These are phyloP conservation scores for Dinothrombium tinctorium DNA, from an alignment of 1,140 invertebrate species.

Conservation along the genomic window DNA sequence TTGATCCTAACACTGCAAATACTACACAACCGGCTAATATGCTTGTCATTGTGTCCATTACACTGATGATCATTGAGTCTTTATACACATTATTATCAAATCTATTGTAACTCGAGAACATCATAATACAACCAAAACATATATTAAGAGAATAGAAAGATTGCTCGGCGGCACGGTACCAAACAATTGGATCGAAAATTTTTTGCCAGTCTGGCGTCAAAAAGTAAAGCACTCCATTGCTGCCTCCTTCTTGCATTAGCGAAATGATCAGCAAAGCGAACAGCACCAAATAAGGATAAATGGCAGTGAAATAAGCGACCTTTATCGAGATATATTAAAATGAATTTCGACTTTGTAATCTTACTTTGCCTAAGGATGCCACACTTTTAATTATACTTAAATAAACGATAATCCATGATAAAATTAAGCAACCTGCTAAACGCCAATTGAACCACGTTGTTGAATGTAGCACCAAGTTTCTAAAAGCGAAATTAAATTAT, in stretches of 20 bases:
- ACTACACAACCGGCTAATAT: constrained; percentile 95
- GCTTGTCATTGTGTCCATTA: constrained; percentile 84
- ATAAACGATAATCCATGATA: constrained; percentile 24
- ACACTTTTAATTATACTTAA: constrained; percentile 22
- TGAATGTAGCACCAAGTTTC: too few relatives aligned
- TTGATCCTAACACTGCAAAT: constrained; percentile 71
- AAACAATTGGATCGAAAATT: constrained; percentile 18
- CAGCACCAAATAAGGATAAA: constrained; percentile 33
- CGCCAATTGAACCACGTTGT: constrained; percentile 19
- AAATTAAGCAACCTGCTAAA: constrained; percentile 21
- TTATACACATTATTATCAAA: constrained; percentile 86
- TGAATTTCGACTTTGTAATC: too few relatives aligned
- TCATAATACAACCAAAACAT: constrained; percentile 79
- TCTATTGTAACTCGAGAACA: constrained; percentile 84
- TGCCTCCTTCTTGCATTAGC: constrained; percentile 26
- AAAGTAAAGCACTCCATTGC: constrained; percentile 27
- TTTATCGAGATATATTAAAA: too few relatives aligned
- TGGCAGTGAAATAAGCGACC: constrained; percentile 35
- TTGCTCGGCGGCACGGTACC: constrained; percentile 66
- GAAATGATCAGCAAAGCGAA: constrained; percentile 28
- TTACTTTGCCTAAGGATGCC: not conserved
- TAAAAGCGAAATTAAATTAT: too few relatives aligned
- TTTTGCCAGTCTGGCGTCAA: constrained; percentile 20
- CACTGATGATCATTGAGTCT: constrained; percentile 75
- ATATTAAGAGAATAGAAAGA: constrained; percentile 91